A percentile compares a stretch with the other conserved stretches of the same genome.
phyloP scores from a whole-genome alignment of 2,113 vertebrate species.

The Dromaius novaehollandiae region DNA sequence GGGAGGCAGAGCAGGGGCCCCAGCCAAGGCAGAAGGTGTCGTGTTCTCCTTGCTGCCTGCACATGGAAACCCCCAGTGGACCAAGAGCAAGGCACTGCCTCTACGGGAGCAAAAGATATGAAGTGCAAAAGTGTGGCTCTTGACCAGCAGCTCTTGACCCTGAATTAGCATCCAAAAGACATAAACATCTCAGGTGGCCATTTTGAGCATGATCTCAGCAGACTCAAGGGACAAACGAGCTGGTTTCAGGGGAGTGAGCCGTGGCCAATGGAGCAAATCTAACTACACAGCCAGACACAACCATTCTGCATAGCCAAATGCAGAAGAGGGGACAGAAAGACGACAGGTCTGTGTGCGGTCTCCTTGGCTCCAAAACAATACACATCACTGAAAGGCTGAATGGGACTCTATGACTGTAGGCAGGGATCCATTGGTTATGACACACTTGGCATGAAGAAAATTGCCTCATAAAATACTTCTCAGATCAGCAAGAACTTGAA shows the following conservation, averaged over 20 bases:
- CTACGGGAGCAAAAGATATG: not conserved
- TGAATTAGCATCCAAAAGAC: not conserved
- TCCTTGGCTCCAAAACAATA: slow-evolving; percentile 26
- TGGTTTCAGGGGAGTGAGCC: not conserved
- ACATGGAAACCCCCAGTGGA: fast-evolving
- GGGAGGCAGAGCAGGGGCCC: not conserved
- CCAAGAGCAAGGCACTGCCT: not conserved
- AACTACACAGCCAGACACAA: not conserved
- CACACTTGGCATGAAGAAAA: slow-evolving; percentile 28
- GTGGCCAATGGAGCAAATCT: fast-evolving
- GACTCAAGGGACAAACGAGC: not conserved
- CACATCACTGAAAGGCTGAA: not conserved
- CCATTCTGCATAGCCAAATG: not conserved
- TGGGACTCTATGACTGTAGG: slow-evolving; percentile 16
- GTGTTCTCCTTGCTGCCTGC: not conserved
- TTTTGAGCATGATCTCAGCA: not conserved
- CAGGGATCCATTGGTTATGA: slow-evolving; percentile 59
- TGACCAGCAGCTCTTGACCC: not conserved
- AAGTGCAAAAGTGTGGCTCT: not conserved
- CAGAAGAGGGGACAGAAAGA: slow-evolving; percentile 21
- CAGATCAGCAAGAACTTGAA: slow-evolving; percentile 48
- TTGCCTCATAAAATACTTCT: slow-evolving; percentile 57
- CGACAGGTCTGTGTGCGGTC: not conserved
- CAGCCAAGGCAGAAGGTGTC: not conserved
- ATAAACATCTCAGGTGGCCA: not conserved